These are phyloP conservation scores for Clarias laeviceps DNA, from an alignment of 2,797 vertebrate species.

Conservation along the genomic window DNA sequence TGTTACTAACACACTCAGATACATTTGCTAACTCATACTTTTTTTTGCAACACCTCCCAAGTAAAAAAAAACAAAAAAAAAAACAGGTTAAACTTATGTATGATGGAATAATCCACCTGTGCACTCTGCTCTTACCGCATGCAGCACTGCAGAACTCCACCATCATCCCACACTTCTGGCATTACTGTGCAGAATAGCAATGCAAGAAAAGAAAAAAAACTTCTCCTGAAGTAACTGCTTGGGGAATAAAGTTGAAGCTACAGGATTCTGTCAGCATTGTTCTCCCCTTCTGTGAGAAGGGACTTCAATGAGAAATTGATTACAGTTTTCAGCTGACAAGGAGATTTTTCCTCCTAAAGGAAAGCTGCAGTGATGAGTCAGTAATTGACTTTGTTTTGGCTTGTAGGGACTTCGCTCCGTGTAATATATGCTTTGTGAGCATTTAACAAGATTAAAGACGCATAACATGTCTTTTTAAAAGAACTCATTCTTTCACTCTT, in stretches of 20 bases:
- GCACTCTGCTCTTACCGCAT: not conserved
- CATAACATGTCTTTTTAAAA: conserved; percentile 30
- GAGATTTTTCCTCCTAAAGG: not conserved
- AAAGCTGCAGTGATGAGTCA: conserved; percentile 58
- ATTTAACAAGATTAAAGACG: conserved; percentile 15
- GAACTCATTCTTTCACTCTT: not conserved
- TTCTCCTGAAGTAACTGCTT: not conserved
- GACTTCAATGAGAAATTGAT: not conserved
- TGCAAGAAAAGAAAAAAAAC: not conserved
- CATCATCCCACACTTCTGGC: not conserved
- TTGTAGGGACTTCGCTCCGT: conserved; percentile 70
- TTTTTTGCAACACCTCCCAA: not conserved
- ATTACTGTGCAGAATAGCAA: not conserved
- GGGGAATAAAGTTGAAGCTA: not conserved
- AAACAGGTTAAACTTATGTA: not conserved
- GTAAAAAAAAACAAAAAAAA: not conserved
- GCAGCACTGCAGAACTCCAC: not conserved
- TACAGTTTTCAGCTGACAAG: conserved; percentile 15
- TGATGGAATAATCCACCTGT: not conserved
- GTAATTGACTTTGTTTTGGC: conserved; percentile 66
- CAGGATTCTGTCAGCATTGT: not conserved
- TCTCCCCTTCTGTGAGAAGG: not conserved
- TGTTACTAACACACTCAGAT: not conserved
- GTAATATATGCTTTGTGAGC: conserved; percentile 63
- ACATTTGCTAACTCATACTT: not conserved